Percentiles rank a stretch among this genome's conserved stretches.
phyloP scores from a whole-genome alignment of 1,140 invertebrate genomes.

The Pogonognathellus flavescens region DNA sequence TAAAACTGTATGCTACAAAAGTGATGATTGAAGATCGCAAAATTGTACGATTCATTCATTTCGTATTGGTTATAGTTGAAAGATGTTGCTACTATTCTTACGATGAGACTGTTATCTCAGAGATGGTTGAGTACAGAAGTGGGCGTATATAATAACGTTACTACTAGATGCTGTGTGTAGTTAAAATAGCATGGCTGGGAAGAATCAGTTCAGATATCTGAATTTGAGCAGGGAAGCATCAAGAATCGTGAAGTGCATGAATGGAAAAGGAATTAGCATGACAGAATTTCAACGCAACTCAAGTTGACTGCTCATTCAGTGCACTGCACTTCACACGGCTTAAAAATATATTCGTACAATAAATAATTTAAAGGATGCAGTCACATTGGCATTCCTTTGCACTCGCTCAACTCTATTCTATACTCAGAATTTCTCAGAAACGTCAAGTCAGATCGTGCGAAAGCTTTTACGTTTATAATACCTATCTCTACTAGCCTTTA shows the following conservation, averaged over 20 bases:
- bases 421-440: constrained; percentile 17
- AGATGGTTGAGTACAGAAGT: not conserved
- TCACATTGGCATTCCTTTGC: constrained; percentile 27
- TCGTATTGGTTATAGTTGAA: not conserved
- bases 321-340: not conserved
- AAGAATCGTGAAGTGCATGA: constrained; percentile 12
- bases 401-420: constrained; percentile 11
- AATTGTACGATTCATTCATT: not conserved
- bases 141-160: not conserved
- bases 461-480: not conserved
- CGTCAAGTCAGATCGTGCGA: constrained; percentile 29
- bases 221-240: not conserved
- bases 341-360: not conserved
- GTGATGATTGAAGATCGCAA: no score
- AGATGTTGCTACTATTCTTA: not conserved
- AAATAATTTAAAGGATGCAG: constrained; percentile 23
- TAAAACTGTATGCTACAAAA: no score
- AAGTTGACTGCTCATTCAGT: constrained; percentile 26
- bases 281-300: not conserved
- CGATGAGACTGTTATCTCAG: not conserved
- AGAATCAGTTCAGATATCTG: not conserved
- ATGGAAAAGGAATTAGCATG: constrained; percentile 30
- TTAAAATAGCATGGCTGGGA: not conserved
- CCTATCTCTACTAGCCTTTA: no score
- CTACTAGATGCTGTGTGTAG: not conserved